phyloP scores from a whole-genome alignment of 1,140 invertebrate genomes.

The Prorops nasuta region DNA sequence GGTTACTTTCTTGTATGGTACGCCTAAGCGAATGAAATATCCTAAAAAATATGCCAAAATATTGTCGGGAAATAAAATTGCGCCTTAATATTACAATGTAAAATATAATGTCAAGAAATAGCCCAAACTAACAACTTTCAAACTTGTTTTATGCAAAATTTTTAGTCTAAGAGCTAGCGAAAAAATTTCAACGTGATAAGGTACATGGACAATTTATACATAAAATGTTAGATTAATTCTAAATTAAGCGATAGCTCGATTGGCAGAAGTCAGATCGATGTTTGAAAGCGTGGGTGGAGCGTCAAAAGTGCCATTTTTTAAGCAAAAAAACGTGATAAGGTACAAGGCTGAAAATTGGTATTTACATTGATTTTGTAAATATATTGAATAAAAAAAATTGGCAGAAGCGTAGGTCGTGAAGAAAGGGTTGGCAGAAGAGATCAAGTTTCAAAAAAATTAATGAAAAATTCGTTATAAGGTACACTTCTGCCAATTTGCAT shows the following conservation, averaged over 20 bases:
- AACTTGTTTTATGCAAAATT: no score
- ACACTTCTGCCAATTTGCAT: background rate
- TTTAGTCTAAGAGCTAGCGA: slow-evolving; percentile 21
- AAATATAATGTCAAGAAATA: no score
- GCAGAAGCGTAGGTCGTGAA: background rate
- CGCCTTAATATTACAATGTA: no score
- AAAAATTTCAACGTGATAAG: background rate
- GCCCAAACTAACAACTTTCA: no score
- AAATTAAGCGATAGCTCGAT: background rate
- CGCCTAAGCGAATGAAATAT: no score
- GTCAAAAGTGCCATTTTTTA: background rate
- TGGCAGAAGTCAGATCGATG: background rate
- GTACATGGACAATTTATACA: background rate
- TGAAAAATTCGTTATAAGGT: background rate
- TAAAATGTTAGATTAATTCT: background rate
- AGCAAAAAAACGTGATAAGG: background rate
- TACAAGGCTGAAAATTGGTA: background rate
- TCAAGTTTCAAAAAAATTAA: background rate
- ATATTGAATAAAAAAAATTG: background rate
- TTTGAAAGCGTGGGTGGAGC: background rate
- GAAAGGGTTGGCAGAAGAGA: background rate
- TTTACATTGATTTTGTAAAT: background rate
- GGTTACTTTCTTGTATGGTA: no score
- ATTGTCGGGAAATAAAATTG: no score
- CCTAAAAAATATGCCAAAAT: no score